Base-by-base conservation (phyloP, 2,797 vertebrate genomes). In the Anguilla megastoma region DNA sequence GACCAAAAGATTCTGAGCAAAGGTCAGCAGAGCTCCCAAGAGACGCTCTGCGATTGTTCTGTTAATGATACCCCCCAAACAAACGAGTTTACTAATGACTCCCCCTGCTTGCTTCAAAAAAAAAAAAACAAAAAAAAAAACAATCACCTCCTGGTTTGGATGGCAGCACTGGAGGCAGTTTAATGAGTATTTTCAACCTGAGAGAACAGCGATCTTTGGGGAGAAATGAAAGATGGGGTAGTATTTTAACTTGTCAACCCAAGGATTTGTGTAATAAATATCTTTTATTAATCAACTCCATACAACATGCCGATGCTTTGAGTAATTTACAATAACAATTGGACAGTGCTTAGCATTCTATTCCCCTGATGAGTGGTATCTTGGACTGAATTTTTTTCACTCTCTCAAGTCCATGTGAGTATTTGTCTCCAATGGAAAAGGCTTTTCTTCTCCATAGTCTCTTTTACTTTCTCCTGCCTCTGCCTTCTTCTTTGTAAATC, bases 1-100 rank as follows among this genome's bases (percentile, higher is more conserved):
- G 97, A 98, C 96, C 95, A 98, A 98, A 97, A 99, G 97, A 97
- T 98, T 97, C 92, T 89, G 97, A 97, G 97, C 97, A 98, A 99
- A 99, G 98, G 98, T 99, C 98, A 97, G 91, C 79, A 98, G 96
- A 92, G 97, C 97, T 97, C 98, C 97, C 98, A 96, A 96, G 98
- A 98, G 97, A 98, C 97, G 96, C 76, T 96, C 96, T 56, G 96
- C 97, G 94, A 99, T 97, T 92, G 97, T 97, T 97, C 98, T 98
- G 97, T 97, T 98, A 98, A 98, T 95, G 96, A 98, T 97, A 98
- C 94, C 94, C 91, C 96, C 91, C 96, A 98, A 97, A 99, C 97
- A 98, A 98, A 99, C 95, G 97, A 94, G 93, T 97, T 98, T 97
- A 97, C 97, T 97, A 97, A 97, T 93, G 96, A 97, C 96, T 97